Percentiles rank a stretch among this genome's conserved stretches.
These are phyloP conservation scores for Bostrychus sinensis DNA, from an alignment of 2,113 vertebrate genomes.

Conservation along the genomic window DNA sequence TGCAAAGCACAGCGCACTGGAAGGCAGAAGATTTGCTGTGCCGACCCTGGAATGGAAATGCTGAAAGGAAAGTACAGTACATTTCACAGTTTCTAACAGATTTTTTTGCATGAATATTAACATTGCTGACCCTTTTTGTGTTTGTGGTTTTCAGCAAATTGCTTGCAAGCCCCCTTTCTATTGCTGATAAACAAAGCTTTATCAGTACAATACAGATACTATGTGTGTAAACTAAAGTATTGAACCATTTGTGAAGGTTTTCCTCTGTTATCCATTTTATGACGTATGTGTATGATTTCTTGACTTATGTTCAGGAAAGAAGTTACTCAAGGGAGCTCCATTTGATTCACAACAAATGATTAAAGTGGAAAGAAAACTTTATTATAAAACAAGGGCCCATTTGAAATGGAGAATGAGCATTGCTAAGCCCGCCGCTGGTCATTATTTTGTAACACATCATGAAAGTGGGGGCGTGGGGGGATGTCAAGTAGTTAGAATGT, in stretches of 20 bases:
- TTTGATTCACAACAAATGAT: constrained; percentile 46
- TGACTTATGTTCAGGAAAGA: not conserved
- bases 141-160: not conserved
- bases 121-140: not conserved
- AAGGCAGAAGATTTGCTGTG: too few relatives aligned
- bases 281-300: not conserved
- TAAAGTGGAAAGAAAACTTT: constrained; percentile 55
- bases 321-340: constrained; percentile 11
- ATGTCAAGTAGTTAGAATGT: constrained; percentile 67
- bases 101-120: not conserved
- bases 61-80: too few relatives aligned
- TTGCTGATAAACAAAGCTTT: not conserved
- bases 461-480: constrained; percentile 52
- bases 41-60: too few relatives aligned
- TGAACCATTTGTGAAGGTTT: not conserved
- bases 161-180: not conserved
- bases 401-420: constrained; percentile 36
- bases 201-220: not conserved
- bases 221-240: not conserved
- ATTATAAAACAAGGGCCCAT: constrained; percentile 34
- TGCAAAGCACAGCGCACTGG: too few relatives aligned
- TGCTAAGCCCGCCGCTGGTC: constrained; percentile 44
- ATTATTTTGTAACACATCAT: constrained; percentile 76
- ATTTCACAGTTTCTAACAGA: too few relatives aligned
- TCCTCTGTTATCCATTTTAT: not conserved